Percentiles rank a stretch among this genome's conserved stretches.
phyloP scores from a whole-genome alignment of 2,888 invertebrate genomes.

The Pristionchus mayeri region DNA sequence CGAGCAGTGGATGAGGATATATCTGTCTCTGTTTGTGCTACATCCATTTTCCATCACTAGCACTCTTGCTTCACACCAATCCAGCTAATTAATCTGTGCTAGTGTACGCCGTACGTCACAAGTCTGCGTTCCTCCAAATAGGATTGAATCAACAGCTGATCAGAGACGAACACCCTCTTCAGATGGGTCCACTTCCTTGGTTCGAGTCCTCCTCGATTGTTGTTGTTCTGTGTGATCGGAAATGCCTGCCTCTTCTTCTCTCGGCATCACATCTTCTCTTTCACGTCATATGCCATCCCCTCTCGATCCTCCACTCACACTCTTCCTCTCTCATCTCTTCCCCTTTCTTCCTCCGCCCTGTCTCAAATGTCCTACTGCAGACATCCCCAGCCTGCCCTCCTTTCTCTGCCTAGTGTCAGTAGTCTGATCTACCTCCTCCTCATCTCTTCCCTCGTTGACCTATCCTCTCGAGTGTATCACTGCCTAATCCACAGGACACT shows the following conservation, averaged over 20 bases:
- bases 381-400: conserved; percentile 7
- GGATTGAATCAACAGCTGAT: neutral
- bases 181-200: too few relatives aligned
- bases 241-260: conserved; percentile 23
- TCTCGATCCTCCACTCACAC: conserved; percentile 5
- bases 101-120: too few relatives aligned
- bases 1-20: neutral
- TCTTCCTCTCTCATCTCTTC: neutral
- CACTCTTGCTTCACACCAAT: conserved; percentile 16
- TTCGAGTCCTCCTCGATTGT: neutral
- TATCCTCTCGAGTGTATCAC: conserved; percentile 24
- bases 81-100: conserved; percentile 2
- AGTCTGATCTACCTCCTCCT: conserved; percentile 22
- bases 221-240: conserved; percentile 18
- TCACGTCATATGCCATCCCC: conserved; percentile 41
- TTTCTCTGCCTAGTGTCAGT: conserved; percentile 21
- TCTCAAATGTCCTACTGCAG: conserved; percentile 43
- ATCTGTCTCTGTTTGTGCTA: conserved; percentile 41
- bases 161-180: too few relatives aligned
- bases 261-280: neutral
- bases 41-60: conserved; percentile 9
- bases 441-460: neutral
- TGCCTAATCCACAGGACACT: neutral
- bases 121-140: too few relatives aligned
- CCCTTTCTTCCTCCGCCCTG: conserved; percentile 21